Percentiles rank a stretch among this genome's conserved stretches.
Conservation (phyloP, 1,140 invertebrate species). For the Aphidius ervi region DNA sequence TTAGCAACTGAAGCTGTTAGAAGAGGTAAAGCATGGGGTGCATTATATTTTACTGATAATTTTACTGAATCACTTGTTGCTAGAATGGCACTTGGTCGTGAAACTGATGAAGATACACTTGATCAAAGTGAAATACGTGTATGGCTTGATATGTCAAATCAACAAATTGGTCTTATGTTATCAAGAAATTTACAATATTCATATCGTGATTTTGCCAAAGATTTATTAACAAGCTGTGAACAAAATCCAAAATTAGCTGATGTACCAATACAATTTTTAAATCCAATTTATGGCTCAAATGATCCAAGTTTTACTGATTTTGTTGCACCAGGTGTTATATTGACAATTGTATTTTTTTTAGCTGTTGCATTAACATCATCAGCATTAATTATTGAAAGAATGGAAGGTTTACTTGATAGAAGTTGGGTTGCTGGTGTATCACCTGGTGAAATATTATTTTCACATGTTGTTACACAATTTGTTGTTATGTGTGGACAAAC, state of each 20-base stretch:
- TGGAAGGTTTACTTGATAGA: slow-evolving; percentile 81
- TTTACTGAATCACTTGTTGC: slow-evolving; percentile 77
- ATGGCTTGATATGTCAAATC: slow-evolving; percentile 89
- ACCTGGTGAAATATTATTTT: slow-evolving; percentile 84
- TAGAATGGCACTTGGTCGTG: slow-evolving; percentile 64
- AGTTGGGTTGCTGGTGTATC: slow-evolving; percentile 86
- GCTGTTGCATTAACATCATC: slow-evolving; percentile 89
- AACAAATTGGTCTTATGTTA: slow-evolving; percentile 82
- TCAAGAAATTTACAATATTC: slow-evolving; percentile 75
- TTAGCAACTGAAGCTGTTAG: slow-evolving; percentile 68
- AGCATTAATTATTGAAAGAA: slow-evolving; percentile 85
- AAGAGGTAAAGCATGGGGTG: slow-evolving; percentile 78
- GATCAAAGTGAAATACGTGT: slow-evolving; percentile 77
- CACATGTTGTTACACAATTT: slow-evolving; percentile 89
- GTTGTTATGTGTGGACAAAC: slow-evolving; percentile 92
- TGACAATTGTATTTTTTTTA: slow-evolving; percentile 95
- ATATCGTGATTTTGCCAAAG: slow-evolving; percentile 71
- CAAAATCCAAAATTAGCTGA: slow-evolving; percentile 76
- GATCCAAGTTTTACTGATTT: slow-evolving; percentile 91
- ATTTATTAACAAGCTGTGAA: slow-evolving; percentile 65
- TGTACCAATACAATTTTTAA: slow-evolving; percentile 75
- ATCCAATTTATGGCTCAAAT: slow-evolving; percentile 83
- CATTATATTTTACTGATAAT: slow-evolving; percentile 78
- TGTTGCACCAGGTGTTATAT: slow-evolving; percentile 89
- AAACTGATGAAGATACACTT: slow-evolving; percentile 73